Base-by-base conservation (phyloP, 2,888 invertebrate genomes). In the Synanthedon formicaeformis region DNA sequence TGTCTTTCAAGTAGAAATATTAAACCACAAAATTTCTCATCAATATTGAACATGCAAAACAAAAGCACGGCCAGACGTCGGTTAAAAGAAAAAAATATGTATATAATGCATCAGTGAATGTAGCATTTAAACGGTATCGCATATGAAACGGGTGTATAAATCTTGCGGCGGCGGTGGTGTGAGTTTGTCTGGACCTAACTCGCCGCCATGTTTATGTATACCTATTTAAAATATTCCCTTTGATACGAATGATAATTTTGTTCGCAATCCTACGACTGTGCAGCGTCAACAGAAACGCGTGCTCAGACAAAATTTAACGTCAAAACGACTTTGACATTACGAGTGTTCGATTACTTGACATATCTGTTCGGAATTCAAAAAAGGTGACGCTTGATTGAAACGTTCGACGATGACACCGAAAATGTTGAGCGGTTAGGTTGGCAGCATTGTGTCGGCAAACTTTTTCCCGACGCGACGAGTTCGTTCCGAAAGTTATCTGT, bases 161-260 rank as follows among this genome's bases (percentile, higher is more conserved):
- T 86, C 86, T 85, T 83, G 70, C 69, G 74, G 71, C 18, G 45
- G 6, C 59, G 67, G 70, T 67, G 71, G 75, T 73, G 73, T 70
- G 77, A 64, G 77, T 66, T 72, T 68, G 85, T 83, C 84, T 83
- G 83, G 81, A 58, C 68, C 60, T 64, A 59, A 71, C 71, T 73
- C 71, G 72, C 71, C 68, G 71, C 71, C 66, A 67, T 75, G 75
- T 71, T 73, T 78, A 75, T 81, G 78, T 81, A 77, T 81, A 81
- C 75, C 78, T 80, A 82, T 86, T 85, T 83, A 80, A 87, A 85
- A 86, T 87, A 86, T 88, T 87, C 86, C 78, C 86, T 88, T 88
- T 88, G 87, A 88, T 87, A 78, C 79, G 72, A 73, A 85, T 80
- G 85, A 85, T 88, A 86, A 87, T 86, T 85, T 81, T 72, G 77